Base-by-base conservation (phyloP, 2,888 invertebrate species). In the Tenthredo scrophulariae region DNA sequence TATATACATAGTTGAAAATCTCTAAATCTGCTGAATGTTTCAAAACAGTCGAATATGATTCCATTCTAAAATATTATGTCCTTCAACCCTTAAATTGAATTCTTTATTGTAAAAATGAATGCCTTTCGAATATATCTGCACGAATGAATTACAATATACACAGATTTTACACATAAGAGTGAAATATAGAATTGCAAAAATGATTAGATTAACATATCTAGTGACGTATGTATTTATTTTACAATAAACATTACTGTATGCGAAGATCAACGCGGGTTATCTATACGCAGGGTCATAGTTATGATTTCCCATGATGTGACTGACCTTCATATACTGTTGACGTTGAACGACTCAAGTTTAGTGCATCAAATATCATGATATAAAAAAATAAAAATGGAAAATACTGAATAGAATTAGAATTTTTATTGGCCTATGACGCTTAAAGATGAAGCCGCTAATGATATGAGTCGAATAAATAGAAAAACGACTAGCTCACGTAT, bases 211-310 rank as follows among this genome's bases (percentile, higher is more conserved):
- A 18, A 18, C 18, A n/a, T n/a, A n/a, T 54, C 54, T 54, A 54
- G 26, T 26, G 26, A 62, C 26, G 26, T 62, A 13, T 62, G n/a
- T 54, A 54, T 54, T 62, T 10, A 26, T 26, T 26, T 26, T 22
- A 62, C 26, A 18, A 13, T 13, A 13, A 26, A 62, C 26, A 10
- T 62, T 62, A 62, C 26, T 62, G 22, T 13, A 10, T 62, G 62
- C 62, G 26, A 62, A 62, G 26, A 62, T 62, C 62, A 62, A 62
- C 62, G 26, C 26, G 62, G 62, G 62, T 62, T 62, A 62, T 62
- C 62, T 62, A 62, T n/a, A n/a, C n/a, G n/a, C 62, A 22, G 62
- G 62, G 62, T 62, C 22, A 26, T 62, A 62, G 13, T 62, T 26
- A 26, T 62, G 62, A 62, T 62, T 9, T 26, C 10, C 62, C 37